Conservation (phyloP, 2,113 vertebrate species). For the Microtus richardsoni region DNA sequence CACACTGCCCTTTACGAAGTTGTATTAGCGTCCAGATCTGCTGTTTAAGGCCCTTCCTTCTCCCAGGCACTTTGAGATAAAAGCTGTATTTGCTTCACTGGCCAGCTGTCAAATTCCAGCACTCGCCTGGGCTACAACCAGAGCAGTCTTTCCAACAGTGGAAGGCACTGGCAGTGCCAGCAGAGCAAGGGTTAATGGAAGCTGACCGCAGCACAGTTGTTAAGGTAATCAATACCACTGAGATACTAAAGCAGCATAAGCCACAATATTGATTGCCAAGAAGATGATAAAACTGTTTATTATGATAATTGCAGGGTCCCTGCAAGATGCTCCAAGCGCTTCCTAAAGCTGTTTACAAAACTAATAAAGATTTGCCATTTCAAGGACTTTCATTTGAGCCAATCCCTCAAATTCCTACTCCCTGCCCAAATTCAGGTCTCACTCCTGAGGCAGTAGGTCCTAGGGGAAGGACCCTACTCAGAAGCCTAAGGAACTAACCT, state of each 20-base stretch:
- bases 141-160: background rate
- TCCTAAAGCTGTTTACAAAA: slow-evolving; percentile 85
- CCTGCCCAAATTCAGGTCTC: background rate
- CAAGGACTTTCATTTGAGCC: slow-evolving; percentile 61
- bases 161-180: fast-evolving
- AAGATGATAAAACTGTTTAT: slow-evolving; percentile 99
- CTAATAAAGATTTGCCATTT: slow-evolving; percentile 80
- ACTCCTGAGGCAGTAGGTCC: background rate
- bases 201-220: slow-evolving; percentile 93
- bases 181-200: slow-evolving; percentile 88
- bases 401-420: background rate
- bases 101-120: slow-evolving; percentile 26
- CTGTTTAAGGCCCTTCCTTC: slow-evolving; percentile 39
- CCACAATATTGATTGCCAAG: slow-evolving; percentile 95
- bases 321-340: slow-evolving; percentile 84
- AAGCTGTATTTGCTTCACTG: slow-evolving; percentile 43
- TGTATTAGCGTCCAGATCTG: background rate
- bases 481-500: slow-evolving; percentile 14
- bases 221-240: slow-evolving; percentile 97
- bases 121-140: background rate
- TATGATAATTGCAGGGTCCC: slow-evolving; percentile 90
- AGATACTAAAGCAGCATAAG: slow-evolving; percentile 98
- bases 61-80: background rate
- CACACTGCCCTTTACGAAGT: slow-evolving; percentile 56
- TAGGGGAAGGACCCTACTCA: background rate